Evolutionary conservation across 2,888 invertebrate species (phyloP).

Genomic region (Sesia bembeciformis): DNA sequence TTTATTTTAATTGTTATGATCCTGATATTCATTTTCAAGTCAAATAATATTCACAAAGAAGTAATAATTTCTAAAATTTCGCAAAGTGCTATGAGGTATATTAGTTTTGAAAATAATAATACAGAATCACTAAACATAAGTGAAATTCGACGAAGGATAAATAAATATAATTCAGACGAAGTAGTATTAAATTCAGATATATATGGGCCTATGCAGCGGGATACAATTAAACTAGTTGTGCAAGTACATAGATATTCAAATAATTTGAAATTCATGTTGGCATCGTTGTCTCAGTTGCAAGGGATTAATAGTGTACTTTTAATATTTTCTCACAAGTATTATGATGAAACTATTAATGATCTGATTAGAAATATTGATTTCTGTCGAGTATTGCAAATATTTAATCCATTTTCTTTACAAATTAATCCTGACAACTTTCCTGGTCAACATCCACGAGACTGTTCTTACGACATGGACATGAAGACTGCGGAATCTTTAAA

Average conservation of each 20-base stretch:
- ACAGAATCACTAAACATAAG: too few species aligned
- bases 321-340: constrained; percentile 40
- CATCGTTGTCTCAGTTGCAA: constrained; percentile 27
- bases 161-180: constrained; percentile 16
- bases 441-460: constrained; percentile 25
- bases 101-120: constrained; percentile 9
- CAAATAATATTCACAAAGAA: constrained; percentile 8
- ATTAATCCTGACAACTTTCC: constrained; percentile 30
- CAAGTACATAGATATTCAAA: constrained; percentile 21
- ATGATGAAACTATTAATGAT: constrained; percentile 26
- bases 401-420: constrained; percentile 40
- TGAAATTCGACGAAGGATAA: constrained; percentile 1
- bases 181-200: constrained; percentile 24
- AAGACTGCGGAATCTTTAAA: constrained; percentile 18
- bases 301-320: constrained; percentile 37
- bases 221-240: constrained; percentile 33
- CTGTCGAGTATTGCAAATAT: constrained; percentile 40
- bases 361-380: constrained; percentile 34
- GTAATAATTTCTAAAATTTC: constrained; percentile 13
- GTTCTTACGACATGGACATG: constrained; percentile 19
- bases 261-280: constrained; percentile 28
- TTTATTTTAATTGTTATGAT: constrained; percentile 6
- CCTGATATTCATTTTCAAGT: constrained; percentile 7
- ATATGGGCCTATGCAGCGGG: constrained; percentile 22
- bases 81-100: constrained; percentile 16